Conservation (phyloP, 2,888 invertebrate genomes). For the Drosophila subquinaria region DNA sequence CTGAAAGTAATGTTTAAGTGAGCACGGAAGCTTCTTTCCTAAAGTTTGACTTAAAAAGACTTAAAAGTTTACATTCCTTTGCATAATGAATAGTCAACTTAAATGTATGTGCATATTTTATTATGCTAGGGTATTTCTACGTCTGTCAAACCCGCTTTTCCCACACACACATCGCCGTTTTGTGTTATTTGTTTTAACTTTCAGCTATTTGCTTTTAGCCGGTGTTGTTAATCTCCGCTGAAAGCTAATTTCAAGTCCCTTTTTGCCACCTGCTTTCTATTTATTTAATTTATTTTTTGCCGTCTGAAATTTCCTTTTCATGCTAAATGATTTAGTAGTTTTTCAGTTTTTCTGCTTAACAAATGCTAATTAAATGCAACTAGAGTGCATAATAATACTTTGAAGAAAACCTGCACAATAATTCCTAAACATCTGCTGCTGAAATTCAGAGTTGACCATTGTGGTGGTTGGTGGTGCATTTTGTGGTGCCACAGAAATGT, state of each 20-base stretch:
- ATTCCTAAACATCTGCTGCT: not conserved
- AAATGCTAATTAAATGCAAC: conserved; percentile 8
- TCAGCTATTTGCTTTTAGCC: conserved; percentile 4
- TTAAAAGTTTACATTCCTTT: too few relatives aligned
- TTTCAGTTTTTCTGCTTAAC: not conserved
- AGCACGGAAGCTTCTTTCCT: not conserved
- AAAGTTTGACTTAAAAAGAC: too few relatives aligned
- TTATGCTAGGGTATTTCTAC: conserved; percentile 2
- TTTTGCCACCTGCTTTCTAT: not conserved
- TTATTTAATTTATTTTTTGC: not conserved
- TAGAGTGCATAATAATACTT: not conserved
- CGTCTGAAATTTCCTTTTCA: not conserved
- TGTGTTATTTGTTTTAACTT: conserved; percentile 1
- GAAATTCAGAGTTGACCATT: not conserved
- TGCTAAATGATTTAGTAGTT: conserved; percentile 1
- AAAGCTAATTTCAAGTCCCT: conserved; percentile 11
- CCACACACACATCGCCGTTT: not conserved
- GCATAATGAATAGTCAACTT: too few relatives aligned
- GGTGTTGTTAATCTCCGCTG: conserved; percentile 6
- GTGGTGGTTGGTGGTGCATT: not conserved
- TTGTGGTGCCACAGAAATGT: not conserved
- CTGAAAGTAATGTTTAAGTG: not conserved
- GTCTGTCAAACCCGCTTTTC: not conserved
- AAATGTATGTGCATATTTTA: conserved; percentile 8
- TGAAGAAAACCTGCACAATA: not conserved